Base-by-base conservation (phyloP, 2,888 invertebrate genomes). In the Hanleya hanleyi region DNA sequence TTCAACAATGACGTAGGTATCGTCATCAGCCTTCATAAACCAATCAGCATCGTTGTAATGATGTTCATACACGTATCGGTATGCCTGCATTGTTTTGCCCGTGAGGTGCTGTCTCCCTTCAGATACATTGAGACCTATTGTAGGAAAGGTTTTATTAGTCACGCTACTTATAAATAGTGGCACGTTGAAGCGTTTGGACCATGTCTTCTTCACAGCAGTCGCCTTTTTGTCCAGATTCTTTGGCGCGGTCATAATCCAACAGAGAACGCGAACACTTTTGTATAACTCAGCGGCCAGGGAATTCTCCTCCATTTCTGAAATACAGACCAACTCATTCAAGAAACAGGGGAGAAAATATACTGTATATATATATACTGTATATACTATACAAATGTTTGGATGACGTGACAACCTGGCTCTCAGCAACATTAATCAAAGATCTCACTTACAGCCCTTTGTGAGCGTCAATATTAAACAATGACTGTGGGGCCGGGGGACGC, bases 1-100 rank as follows among this genome's bases (percentile, higher is more conserved):
- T 91, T 99, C 98, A 57, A 98, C 93, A 49, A 99, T 93, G 41
- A 98, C 96, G 90, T 96, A 98, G 93, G 98, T 98, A 87, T 98
- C 98, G 90, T 98, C 98, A 86, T 98, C 98, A 22, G 98, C 98
- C 90, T 98, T 99, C 83, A 97, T 92, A 89, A 98, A 98, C 97
- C 97, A 98, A 91, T 98, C 97, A 0, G 95, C 96, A 70, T 97
- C 93, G 81, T 96, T 93, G 70, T 94, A 91, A 88, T 97, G 81
- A 69, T 97, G 92, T 81, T 95, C 92, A 87, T 96, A 95, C 35
- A 96, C 94, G 87, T 97, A 96, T 84, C 94, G 94, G 89, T 96
- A 97, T 0, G 97, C 97, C 83, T 94, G 95, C 91, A 97, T 97
- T 0, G 98, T 98, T 92, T 98, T 98, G 4, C 94, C 97, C 97